Percentiles rank a stretch among this genome's conserved stretches.
Conservation (phyloP, 2,797 vertebrate species). For the Galaxias olidus region DNA sequence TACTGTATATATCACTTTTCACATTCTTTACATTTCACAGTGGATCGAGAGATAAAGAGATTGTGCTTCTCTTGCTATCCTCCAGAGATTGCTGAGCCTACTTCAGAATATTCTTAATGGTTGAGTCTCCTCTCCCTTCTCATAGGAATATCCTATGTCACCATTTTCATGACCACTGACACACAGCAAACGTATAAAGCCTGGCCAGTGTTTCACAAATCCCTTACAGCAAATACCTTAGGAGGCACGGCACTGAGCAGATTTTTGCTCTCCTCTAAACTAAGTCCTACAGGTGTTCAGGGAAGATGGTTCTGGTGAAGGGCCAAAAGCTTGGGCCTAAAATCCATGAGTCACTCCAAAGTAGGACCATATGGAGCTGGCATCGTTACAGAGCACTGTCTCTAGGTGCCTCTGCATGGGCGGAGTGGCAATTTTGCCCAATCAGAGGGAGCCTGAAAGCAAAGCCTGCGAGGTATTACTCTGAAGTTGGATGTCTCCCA, state of each 20-base stretch:
- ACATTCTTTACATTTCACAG: background rate
- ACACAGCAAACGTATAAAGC: background rate
- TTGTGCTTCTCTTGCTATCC: too few relatives aligned
- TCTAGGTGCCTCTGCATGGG: background rate
- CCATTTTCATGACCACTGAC: background rate
- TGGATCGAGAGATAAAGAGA: too few relatives aligned
- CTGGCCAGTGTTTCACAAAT: background rate
- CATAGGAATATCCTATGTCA: background rate
- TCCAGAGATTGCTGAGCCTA: too few relatives aligned
- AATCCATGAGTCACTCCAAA: slow-evolving; percentile 39
- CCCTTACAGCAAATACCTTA: slow-evolving; percentile 36
- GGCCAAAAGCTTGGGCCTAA: slow-evolving; percentile 27
- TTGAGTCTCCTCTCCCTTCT: slow-evolving; percentile 4
- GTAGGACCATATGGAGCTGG: slow-evolving; percentile 42
- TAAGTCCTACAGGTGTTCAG: slow-evolving; percentile 49
- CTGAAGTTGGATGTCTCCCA: slow-evolving; percentile 8
- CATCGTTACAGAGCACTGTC: slow-evolving; percentile 1
- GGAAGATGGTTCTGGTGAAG: slow-evolving; percentile 16
- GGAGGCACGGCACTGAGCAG: slow-evolving; percentile 8
- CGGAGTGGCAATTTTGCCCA: slow-evolving; percentile 6
- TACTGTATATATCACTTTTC: background rate
- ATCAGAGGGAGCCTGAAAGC: background rate
- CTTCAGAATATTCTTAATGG: too few relatives aligned
- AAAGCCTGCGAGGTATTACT: slow-evolving; percentile 1
- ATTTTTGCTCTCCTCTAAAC: slow-evolving; percentile 32